Conservation (phyloP, 2,797 vertebrate genomes). For the Parauchenoglanis ngamensis region DNA sequence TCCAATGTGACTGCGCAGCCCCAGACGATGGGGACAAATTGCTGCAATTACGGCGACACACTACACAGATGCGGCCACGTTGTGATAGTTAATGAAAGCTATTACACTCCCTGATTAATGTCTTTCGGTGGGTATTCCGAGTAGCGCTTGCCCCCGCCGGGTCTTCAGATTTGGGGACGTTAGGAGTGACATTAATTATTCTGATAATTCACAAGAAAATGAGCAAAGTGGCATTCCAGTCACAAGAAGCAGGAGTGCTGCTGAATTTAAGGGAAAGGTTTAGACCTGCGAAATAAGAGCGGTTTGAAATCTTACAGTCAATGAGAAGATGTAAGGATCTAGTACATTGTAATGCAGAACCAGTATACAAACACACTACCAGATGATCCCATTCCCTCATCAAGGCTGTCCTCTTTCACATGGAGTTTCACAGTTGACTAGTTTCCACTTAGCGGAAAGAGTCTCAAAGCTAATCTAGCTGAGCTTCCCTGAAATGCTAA, state of each 20-base stretch:
- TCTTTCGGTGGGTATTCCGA: slow-evolving; percentile 59
- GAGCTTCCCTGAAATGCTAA: slow-evolving; percentile 57
- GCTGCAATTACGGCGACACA: slow-evolving; percentile 73
- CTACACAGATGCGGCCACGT: slow-evolving; percentile 71
- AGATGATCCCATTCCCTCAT: neutral
- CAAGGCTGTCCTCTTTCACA: slow-evolving; percentile 17
- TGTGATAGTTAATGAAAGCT: slow-evolving; percentile 75
- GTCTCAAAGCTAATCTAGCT: slow-evolving; percentile 43
- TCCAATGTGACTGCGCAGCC: slow-evolving; percentile 59
- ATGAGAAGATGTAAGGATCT: neutral
- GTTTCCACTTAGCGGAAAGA: slow-evolving; percentile 49
- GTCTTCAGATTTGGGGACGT: slow-evolving; percentile 57
- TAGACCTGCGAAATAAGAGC: neutral
- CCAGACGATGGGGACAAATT: slow-evolving; percentile 74
- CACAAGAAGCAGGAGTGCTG: neutral
- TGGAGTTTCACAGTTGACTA: slow-evolving; percentile 48
- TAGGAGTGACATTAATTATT: slow-evolving; percentile 55
- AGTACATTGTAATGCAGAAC: neutral
- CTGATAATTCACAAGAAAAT: slow-evolving; percentile 54
- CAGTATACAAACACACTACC: slow-evolving; percentile 6
- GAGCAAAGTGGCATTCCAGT: slow-evolving; percentile 9
- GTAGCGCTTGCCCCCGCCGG: slow-evolving; percentile 60
- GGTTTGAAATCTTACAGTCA: slow-evolving; percentile 9
- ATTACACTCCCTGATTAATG: slow-evolving; percentile 72
- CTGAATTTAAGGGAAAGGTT: slow-evolving; percentile 20